Percentiles rank a stretch among this genome's conserved stretches.
phyloP scores from a whole-genome alignment of 2,113 vertebrate species.

The Percopsis transmontana region DNA sequence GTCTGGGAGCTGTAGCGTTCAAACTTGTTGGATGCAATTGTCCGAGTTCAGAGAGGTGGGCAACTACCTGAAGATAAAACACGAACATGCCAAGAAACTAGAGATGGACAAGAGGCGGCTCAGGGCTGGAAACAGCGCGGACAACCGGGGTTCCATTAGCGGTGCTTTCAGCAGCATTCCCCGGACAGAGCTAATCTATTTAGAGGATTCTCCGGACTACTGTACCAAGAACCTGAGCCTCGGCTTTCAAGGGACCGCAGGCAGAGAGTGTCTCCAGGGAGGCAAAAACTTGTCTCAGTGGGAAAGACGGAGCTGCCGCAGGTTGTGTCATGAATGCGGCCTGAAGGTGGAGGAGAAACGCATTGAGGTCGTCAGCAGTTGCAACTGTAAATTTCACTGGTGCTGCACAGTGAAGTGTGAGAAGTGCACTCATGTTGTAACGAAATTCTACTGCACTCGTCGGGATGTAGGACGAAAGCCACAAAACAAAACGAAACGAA shows the following conservation, averaged over 20 bases:
- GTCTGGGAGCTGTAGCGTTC: constrained; percentile 95
- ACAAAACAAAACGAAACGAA: constrained; percentile 70
- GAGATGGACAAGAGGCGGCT: constrained; percentile 88
- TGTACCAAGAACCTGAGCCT: constrained; percentile 87
- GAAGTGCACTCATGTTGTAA: constrained; percentile 84
- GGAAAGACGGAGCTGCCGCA: constrained; percentile 86
- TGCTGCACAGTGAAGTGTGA: constrained; percentile 94
- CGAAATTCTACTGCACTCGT: constrained; percentile 85
- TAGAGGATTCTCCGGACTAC: constrained; percentile 95
- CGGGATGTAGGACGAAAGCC: constrained; percentile 51
- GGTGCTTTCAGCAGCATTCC: constrained; percentile 83
- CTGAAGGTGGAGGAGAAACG: constrained; percentile 83
- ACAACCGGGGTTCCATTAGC: constrained; percentile 79
- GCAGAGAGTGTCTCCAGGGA: constrained; percentile 88
- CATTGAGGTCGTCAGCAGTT: constrained; percentile 84
- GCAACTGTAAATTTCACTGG: constrained; percentile 97
- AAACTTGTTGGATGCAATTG: constrained; percentile 96
- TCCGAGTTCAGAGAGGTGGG: constrained; percentile 90
- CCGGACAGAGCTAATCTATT: constrained; percentile 84
- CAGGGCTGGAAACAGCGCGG: constrained; percentile 88
- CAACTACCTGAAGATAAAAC: constrained; percentile 88
- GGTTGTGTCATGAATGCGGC: constrained; percentile 89
- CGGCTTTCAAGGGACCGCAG: constrained; percentile 88
- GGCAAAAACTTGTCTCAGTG: constrained; percentile 79
- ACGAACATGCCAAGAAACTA: constrained; percentile 87